Base-by-base conservation (phyloP, 1,140 invertebrate species). In the Anoplolepis gracilipes region DNA sequence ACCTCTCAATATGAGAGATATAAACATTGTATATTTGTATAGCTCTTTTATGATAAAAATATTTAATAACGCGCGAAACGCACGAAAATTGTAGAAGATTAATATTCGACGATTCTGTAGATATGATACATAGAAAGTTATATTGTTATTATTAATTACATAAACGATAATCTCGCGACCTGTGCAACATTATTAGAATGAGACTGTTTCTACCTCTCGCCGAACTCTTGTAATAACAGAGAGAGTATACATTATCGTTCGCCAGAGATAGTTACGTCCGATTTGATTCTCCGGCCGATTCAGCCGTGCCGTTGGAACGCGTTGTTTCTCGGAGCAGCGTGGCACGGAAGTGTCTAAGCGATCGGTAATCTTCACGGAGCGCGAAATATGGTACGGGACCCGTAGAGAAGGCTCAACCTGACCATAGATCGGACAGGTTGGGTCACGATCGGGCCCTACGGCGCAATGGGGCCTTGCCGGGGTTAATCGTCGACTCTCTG, bases 381-480 rank as follows among this genome's bases (percentile, higher is more conserved):
- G 92, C 92, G 88, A 93, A 91, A 93, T 93, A 92, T 92, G 87
- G 90, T 87, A 90, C 90, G 90, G 87, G n/a, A n/a, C 30, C 62
- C 64, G 85, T 59, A 77, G 87, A 92, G 87, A 91, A 90, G 79
- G 85, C 88, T 88, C 90, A 90, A 91, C 92, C 90, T 88, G 88
- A 55, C 75, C 79, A 77, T 79, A 90, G 88, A 93, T 92, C 93
- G 88, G 93, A 93, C 93, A 94, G 93, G 92, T 93, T 93, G 90
- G 92, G 93, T 94, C 93, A 94, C 92, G 93, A 94, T 64, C 92
- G 78, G 88, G 86, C 88, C 89, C 88, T 91, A 89, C 87, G 90
- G 88, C 78, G 88, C 79, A 79, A 81, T 86, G 42, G 86, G 78
- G 73, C 86, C 73, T 86, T 70, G 90, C 87, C 84, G 39, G 46